These are phyloP conservation scores for Trilocha varians DNA, from an alignment of 2,888 invertebrate species.

Conservation along the genomic window DNA sequence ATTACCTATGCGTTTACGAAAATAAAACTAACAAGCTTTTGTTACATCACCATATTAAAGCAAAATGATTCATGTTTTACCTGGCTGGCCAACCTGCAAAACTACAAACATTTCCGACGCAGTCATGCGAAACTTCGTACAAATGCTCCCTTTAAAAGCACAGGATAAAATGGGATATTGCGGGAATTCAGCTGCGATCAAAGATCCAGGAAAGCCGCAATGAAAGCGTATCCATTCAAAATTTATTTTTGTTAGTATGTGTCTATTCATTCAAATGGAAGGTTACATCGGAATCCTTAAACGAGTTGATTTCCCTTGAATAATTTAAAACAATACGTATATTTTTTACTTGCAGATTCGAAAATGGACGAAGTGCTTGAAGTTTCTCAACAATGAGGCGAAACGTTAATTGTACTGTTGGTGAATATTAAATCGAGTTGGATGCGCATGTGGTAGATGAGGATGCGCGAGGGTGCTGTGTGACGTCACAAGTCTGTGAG, in stretches of 20 bases:
- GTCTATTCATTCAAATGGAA: background rate
- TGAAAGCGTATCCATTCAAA: constrained; percentile 11
- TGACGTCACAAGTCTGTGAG: constrained; percentile 40
- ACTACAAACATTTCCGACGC: background rate
- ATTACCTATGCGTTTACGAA: no score
- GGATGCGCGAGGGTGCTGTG: constrained; percentile 39
- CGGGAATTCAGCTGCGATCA: constrained; percentile 18
- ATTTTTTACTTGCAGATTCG: background rate
- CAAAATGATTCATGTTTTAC: no score
- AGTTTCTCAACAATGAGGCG: background rate
- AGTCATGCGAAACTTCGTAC: constrained; percentile 20
- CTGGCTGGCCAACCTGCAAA: no score
- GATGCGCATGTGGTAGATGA: constrained; percentile 20
- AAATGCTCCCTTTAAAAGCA: constrained; percentile 16
- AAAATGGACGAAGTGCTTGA: background rate
- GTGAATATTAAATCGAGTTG: constrained; percentile 14
- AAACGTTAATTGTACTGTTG: background rate
- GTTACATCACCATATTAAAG: no score
- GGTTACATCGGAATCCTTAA: background rate
- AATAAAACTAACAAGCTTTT: no score
- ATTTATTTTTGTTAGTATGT: constrained; percentile 11
- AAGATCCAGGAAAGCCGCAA: constrained; percentile 12
- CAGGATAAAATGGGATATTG: constrained; percentile 18
- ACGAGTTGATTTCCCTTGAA: background rate
- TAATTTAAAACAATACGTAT: background rate